Base-by-base conservation (phyloP, 2,113 vertebrate species). In the Sinocyclocheilus rhinocerous region DNA sequence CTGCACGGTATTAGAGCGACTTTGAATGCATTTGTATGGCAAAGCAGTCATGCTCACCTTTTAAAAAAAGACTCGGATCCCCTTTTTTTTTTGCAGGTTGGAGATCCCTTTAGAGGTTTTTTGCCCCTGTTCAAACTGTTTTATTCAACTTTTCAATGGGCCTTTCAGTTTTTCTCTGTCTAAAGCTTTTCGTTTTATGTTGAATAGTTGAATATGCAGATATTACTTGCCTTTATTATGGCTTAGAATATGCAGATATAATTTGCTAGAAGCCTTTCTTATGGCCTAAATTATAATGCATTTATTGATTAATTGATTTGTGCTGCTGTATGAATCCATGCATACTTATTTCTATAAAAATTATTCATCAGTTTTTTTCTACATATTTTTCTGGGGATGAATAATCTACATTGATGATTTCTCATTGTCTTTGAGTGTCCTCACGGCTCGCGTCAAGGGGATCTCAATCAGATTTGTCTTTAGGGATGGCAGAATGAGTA, bases 11-110 rank as follows among this genome's bases (percentile, higher is more conserved):
- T 95, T 93, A 91, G 90, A 73, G 87, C 59, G 88, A 89, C 91
- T 93, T 89, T 93, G 92, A 94, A 94, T 92, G 92, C 90, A 93
- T 94, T 95, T 94, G 93, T 93, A 93, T 94, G 91, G 93, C 90
- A 93, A 94, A 94, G 92, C 92, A 91, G 93, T 93, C 93, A 90
- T 91, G 87, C 89, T 87, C 90, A 92, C 90, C 92, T 92, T 93
- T 90, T 91, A 91, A 92, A 91, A 92, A 88, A 94, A 92, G 86
- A 89, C 89, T 87, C 84, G 91, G 91, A 94, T 94, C 89, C 91
- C 87, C 86, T 61, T 61, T 80, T 75, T 61, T 57, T 80, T 33
- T 33, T 33, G 88, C 92, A 90, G 92, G 89, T 92, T 94, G 93
- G 91, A 18, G 73, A 80, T 73, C 73, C 10, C 69, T 61, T 87